Conservation (phyloP, 2,797 vertebrate genomes). For the Rousettus madagascariensis region DNA sequence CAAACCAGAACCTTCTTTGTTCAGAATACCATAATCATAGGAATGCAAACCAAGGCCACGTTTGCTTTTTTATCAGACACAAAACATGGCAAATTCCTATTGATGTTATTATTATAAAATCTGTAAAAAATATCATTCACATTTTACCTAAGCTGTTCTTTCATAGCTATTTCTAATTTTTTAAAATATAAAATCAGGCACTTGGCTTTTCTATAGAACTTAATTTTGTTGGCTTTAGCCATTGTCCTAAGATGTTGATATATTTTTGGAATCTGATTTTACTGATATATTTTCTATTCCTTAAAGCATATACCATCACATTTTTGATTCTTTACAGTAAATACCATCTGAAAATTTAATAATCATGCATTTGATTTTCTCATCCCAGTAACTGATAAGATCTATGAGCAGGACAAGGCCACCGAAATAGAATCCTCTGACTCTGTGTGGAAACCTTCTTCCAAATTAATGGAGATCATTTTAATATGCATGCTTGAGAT, state of each 20-base stretch:
- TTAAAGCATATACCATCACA: not conserved
- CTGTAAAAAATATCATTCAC: constrained; percentile 35
- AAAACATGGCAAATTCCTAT: not conserved
- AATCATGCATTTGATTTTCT: not conserved
- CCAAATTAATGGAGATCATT: not conserved
- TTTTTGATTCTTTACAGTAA: not conserved
- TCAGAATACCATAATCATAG: not conserved
- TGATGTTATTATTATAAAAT: constrained; percentile 40
- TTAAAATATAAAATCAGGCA: not conserved
- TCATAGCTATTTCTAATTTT: not conserved
- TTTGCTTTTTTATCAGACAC: not conserved
- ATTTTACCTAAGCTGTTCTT: not conserved
- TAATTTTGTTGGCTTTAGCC: constrained; percentile 3
- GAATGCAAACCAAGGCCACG: not conserved
- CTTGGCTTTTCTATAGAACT: not conserved
- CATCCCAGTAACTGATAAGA: not conserved
- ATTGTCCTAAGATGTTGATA: not conserved
- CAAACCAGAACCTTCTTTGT: not conserved
- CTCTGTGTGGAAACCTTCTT: not conserved
- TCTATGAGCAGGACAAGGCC: not conserved
- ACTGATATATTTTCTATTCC: not conserved
- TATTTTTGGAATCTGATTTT: not conserved
- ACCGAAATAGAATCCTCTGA: not conserved
- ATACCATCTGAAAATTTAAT: not conserved
- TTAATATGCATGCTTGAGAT: not conserved